Evolutionary conservation across 64 coral and sea anemone genomes (phyloP), one percentile per base, ranked within the genome.

Genomic region (Stichodactyla mertensii): DNA sequence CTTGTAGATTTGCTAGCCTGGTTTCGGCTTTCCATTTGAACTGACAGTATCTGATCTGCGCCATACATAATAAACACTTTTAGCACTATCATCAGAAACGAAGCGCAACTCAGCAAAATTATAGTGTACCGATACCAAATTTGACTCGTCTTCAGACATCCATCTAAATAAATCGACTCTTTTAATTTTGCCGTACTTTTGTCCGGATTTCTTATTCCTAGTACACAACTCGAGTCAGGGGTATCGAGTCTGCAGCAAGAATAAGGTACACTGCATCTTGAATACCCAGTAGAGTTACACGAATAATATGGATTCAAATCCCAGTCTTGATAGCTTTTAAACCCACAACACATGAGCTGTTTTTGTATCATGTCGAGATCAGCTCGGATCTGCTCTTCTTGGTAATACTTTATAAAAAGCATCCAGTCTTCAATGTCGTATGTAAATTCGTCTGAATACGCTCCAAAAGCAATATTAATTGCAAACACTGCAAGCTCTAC

Each of bases 291-390:
- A 9, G 77, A 88, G 0, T 74, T 78, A 26, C 87, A 88, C 2
- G 87, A 88, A 23, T 78, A 88, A 31, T 78, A 80, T 16, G 71
- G 52, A 54, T 62, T 87, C 58, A 57, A 54, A 19, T 85, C 54
- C 83, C 83, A 85, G 28, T 85, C 83, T 60, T 61, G 15, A 13
- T 87, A 87, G 36, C 69, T 55, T 52, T 87, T 87, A 70, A 87
- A 87, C 19, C 85, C 85, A 55, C 85, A 87, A 55, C 85, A 87
- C 31, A 52, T 69, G 5, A 87, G 85, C 10, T 53, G 28, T 69
- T 11, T 74, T 55, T 87, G 85, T 51, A 87, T 87, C 4, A 28
- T 5, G 64, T 87, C 85, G 20, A 87, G 27, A 10, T 62, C 64
- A 28, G 15, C n/a, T 55, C 66, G 5, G 13, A 87, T 52, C 10